Conservation (phyloP, 64 coral and sea anemone species). For the Porites lutea region DNA sequence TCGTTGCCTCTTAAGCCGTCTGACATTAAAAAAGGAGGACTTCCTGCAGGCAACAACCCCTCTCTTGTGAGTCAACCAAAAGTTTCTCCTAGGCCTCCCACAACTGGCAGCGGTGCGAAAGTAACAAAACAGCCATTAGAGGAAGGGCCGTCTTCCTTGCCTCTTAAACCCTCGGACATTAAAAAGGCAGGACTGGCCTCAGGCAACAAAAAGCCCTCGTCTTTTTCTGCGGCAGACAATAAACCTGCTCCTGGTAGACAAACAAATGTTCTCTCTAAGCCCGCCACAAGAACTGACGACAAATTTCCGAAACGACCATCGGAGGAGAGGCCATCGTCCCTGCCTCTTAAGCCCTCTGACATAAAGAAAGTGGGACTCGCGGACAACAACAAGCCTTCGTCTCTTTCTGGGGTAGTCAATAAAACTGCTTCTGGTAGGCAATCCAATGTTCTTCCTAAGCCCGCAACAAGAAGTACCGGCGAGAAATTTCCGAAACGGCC, state of each 20-base stretch:
- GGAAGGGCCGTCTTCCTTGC: slow-evolving; percentile 41
- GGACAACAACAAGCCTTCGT: slow-evolving; percentile 2
- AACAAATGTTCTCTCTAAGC: not conserved
- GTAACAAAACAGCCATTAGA: not conserved
- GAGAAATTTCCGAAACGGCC: not conserved
- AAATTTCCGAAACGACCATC: slow-evolving; percentile 5
- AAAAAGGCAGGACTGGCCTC: slow-evolving; percentile 25
- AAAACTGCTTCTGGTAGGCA: too few relatives aligned
- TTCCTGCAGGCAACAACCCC: not conserved
- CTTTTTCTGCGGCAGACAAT: slow-evolving; percentile 3
- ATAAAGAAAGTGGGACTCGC: slow-evolving; percentile 28
- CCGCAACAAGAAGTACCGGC: not conserved
- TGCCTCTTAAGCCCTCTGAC: slow-evolving; percentile 53
- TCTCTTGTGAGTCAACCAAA: not conserved
- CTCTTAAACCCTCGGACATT: slow-evolving; percentile 50
- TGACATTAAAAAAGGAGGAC: slow-evolving; percentile 31
- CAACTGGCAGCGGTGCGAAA: not conserved
- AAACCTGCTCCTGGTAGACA: too few relatives aligned
- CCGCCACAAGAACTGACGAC: not conserved
- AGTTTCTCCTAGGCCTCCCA: not conserved
- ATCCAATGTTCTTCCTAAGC: not conserved
- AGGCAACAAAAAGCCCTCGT: slow-evolving; percentile 10
- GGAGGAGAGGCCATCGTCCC: slow-evolving; percentile 37
- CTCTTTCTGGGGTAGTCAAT: not conserved
- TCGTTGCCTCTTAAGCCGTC: slow-evolving; percentile 44